phyloP scores from a whole-genome alignment of 92 coral and sea anemone genomes.

The Paramuricea clavata region DNA sequence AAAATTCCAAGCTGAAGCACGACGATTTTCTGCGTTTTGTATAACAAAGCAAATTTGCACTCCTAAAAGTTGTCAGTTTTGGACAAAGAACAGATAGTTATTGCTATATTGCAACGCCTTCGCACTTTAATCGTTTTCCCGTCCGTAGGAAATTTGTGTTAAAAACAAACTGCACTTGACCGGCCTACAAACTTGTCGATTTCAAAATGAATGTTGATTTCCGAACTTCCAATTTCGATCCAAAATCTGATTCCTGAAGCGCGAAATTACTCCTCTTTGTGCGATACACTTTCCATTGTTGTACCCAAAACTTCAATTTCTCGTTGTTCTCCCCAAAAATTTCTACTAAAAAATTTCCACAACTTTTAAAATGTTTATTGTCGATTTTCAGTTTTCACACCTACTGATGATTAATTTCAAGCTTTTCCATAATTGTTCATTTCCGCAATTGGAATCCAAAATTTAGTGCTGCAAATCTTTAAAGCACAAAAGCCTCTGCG shows the following conservation, averaged over 20 bases:
- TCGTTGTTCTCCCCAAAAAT: not conserved
- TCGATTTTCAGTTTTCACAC: constrained; percentile 5
- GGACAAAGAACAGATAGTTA: not conserved
- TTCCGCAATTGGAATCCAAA: not conserved
- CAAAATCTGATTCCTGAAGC: not conserved
- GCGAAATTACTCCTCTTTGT: not conserved
- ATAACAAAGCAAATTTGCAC: not conserved
- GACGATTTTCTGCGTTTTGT: not conserved
- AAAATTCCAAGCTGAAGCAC: not conserved
- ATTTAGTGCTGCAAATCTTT: not conserved
- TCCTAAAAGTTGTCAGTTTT: not conserved
- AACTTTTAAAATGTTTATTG: not conserved
- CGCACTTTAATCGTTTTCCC: not conserved
- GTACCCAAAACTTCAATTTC: not conserved
- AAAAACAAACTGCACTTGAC: constrained; percentile 10
- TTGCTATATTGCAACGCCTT: not conserved
- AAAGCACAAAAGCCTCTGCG: not conserved
- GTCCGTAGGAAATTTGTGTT: not conserved
- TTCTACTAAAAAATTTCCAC: not conserved
- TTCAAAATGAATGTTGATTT: not conserved
- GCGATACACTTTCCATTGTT: not conserved
- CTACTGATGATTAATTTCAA: not conserved
- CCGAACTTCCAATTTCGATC: not conserved
- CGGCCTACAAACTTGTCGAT: not conserved
- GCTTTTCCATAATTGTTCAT: not conserved